Base-by-base conservation (phyloP, 1,140 invertebrate species). In the Wiebesia pumilae region DNA sequence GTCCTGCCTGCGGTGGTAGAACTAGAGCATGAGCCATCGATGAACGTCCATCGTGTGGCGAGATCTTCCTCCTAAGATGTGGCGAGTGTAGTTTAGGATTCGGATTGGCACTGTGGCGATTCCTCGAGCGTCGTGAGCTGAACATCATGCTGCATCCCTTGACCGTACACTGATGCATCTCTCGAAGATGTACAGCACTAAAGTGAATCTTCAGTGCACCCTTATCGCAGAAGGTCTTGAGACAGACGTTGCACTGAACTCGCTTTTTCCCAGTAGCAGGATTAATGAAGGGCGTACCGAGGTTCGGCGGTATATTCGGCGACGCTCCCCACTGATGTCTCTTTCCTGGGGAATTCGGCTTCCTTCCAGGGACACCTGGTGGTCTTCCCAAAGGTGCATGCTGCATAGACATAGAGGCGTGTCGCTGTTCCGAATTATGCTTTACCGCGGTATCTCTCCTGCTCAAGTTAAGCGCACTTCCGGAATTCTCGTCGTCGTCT, bases 141-240 rank as follows among this genome's bases (percentile, higher is more conserved):
- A 99, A 99, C 97, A 99, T 99, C 98, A 99, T 99, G 91, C 97
- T 99, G 94, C 99, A 99, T 0, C 99, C 99, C 90, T 98, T 97
- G 0, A 99, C 98, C 0, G 98, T 99, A 92, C 99, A 99, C 92
- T 98, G 98, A 93, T 99, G 99, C 99, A 99, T 99, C 94, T 99
- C 99, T 33, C 98, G 96, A 84, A 99, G 93, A 93, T 99, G 99
- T 12, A 99, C 99, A 0, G 99, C 99, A 75, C 98, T 99, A 91
- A 99, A 99, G 92, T 99, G 99, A 38, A 99, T 99, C 94, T 99
- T 99, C 1, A 99, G 95, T 0, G 99, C 99, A 81, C 98, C 98
- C 94, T 99, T 99, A 95, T 99, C 99, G 95, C 99, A 99, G 94
- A 99, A 99, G 47, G 99, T 99, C 93, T 99, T 99, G 81, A 99